Evolutionary conservation across 2,113 vertebrate species (phyloP), one percentile per base, ranked within the genome.

Genomic region (Halichoerus grypus): DNA sequence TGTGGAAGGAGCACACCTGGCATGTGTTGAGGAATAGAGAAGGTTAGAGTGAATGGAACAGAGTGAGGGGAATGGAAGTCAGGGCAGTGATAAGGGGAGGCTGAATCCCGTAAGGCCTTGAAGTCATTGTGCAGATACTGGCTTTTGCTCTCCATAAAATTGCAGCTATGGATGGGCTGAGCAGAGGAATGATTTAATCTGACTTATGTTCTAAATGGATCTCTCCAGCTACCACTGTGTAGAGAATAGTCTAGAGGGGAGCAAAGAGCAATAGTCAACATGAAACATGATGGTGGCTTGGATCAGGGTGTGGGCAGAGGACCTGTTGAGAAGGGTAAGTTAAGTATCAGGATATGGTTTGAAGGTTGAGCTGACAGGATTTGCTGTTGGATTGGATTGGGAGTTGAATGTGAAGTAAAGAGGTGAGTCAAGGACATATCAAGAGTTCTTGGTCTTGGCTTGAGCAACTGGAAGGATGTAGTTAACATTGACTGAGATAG

Each of bases 381-480:
- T 31, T 79, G 57, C 51, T 42, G 1, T 39, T 51, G 19, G 31
- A 42, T 42, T 74, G 42, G 49, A 51, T 16, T 82, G 21, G 9
- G 39, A 89, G 51, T 42, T 89, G 65, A 53, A 9, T 65, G 8
- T 81, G 21, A 53, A 91, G 82, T 65, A 65, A 31, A 87, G 49
- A 86, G 18, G 81, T 31, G 71, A 95, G 57, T 49, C 18, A 31
- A 90, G 7, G 31, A 72, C 21, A 39, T 9, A 46, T 46, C 26
- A 88, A 51, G 42, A 33, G 14, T 53, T 94, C 49, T 95, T 95
- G 92, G 26, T 42, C 36, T 97, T 95, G 63, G 42, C 14, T 71
- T 91, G 53, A 92, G 36, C 49, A 59, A 90, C 57, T 46, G 53
- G 51, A 74, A 93, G 31, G 69, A 80, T 80, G 13, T 26, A 42